Evolutionary conservation across 2,888 invertebrate species (phyloP).

Genomic region (Cheilosia urbana): DNA sequence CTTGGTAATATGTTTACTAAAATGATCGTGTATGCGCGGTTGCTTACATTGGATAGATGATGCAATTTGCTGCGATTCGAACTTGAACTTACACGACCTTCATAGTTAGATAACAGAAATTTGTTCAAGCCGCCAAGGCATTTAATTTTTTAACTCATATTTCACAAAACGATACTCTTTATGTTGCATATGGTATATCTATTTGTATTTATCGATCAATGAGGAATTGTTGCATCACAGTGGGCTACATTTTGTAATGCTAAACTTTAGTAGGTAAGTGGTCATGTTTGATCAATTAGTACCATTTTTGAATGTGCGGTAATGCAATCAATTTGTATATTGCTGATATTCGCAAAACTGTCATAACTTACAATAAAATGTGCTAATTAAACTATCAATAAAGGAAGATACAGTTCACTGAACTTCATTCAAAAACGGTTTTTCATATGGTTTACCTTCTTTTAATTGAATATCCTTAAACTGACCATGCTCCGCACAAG

Average conservation of each 20-base stretch:
- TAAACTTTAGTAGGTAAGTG: slow-evolving; percentile 26
- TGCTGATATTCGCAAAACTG: not conserved
- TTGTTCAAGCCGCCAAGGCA: slow-evolving; percentile 23
- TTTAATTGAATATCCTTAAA: not conserved
- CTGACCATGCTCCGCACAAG: too few species aligned
- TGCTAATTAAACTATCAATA: too few species aligned
- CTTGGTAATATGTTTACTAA: slow-evolving; percentile 62
- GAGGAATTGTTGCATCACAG: slow-evolving; percentile 44
- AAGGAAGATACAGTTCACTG: slow-evolving; percentile 1
- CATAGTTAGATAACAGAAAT: slow-evolving; percentile 40
- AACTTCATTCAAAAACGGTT: not conserved
- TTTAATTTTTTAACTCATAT: slow-evolving; percentile 5
- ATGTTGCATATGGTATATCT: not conserved
- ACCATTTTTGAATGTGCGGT: not conserved
- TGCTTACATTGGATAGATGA: slow-evolving; percentile 32
- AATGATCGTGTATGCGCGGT: slow-evolving; percentile 5
- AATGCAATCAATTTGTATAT: not conserved
- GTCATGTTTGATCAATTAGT: slow-evolving; percentile 5
- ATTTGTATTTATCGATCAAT: slow-evolving; percentile 24
- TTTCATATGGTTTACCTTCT: not conserved
- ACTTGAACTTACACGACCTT: slow-evolving; percentile 73
- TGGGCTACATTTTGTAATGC: slow-evolving; percentile 34
- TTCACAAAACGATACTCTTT: not conserved
- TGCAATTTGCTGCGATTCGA: slow-evolving; percentile 57
- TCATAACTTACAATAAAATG: too few species aligned